Percentiles rank a stretch among this genome's conserved stretches.
phyloP scores from a whole-genome alignment of 2,113 vertebrate species.

The Sceloporus undulatus region DNA sequence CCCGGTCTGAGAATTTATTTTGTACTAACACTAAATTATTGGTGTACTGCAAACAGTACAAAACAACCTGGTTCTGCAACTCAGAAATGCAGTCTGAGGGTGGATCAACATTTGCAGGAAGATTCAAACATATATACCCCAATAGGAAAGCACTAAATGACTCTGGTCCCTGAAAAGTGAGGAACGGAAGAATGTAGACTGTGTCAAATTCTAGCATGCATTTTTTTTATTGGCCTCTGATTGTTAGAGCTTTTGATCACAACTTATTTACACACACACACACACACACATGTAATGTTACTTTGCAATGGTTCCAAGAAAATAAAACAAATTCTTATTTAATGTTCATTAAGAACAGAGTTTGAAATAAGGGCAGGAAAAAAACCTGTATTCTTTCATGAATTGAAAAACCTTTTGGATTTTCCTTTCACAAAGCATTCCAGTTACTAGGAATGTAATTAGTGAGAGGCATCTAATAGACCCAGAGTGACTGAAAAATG shows the following conservation, averaged over 20 bases:
- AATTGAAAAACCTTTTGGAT: background rate
- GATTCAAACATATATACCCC: background rate
- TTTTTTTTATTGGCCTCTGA: background rate
- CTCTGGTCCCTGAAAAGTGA: background rate
- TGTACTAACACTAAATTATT: background rate
- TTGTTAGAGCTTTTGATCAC: background rate
- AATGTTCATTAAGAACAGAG: background rate
- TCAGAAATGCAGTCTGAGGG: background rate
- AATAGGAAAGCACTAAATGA: background rate
- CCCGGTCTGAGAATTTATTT: background rate
- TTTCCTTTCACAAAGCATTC: too few species aligned
- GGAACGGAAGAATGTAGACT: background rate
- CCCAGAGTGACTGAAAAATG: too few species aligned
- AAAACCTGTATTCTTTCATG: background rate
- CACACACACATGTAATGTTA: background rate
- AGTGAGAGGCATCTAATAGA: too few species aligned
- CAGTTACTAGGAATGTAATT: too few species aligned
- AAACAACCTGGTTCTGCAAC: background rate
- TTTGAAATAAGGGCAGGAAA: background rate
- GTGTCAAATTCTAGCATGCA: background rate
- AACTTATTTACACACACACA: background rate
- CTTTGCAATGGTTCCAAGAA: background rate
- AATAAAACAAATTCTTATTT: too few species aligned
- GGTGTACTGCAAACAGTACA: background rate
- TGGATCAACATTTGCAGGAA: background rate